These are phyloP conservation scores for Glyptemys insculpta DNA, from an alignment of 2,797 vertebrate species.

Conservation along the genomic window DNA sequence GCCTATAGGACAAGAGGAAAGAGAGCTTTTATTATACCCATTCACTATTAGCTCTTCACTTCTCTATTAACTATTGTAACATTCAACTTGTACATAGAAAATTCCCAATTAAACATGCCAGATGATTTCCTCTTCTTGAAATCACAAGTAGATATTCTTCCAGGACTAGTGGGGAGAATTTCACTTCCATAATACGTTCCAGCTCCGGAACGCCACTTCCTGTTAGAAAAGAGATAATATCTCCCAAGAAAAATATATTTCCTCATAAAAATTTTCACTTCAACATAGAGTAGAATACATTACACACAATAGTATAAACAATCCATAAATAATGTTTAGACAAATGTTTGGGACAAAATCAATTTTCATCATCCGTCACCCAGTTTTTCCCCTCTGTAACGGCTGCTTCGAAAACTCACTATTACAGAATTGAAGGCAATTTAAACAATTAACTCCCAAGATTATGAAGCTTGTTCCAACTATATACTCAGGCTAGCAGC, in stretches of 20 bases:
- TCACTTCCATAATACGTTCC: not conserved
- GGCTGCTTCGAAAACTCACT: not conserved
- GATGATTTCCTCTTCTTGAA: not conserved
- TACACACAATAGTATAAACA: not conserved
- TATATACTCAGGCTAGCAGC: fast-evolving
- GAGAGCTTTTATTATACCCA: constrained; percentile 28
- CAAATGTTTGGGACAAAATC: not conserved
- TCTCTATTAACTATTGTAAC: constrained; percentile 2
- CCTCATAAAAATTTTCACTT: not conserved
- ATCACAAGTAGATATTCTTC: not conserved
- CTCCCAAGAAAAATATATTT: not conserved
- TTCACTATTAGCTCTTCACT: not conserved
- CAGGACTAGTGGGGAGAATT: not conserved
- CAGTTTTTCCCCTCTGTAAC: not conserved
- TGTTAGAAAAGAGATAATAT: not conserved
- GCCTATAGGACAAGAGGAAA: constrained; percentile 81
- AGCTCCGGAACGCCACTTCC: not conserved
- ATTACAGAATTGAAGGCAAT: not conserved
- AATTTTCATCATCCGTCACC: not conserved
- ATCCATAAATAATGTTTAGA: not conserved
- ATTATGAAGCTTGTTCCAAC: fast-evolving
- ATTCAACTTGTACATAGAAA: fast-evolving
- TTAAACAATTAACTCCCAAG: not conserved
- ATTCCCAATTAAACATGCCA: not conserved
- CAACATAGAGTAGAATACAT: not conserved